Conservation (phyloP, 2,888 invertebrate genomes). For the Cremastinae sp. region DNA sequence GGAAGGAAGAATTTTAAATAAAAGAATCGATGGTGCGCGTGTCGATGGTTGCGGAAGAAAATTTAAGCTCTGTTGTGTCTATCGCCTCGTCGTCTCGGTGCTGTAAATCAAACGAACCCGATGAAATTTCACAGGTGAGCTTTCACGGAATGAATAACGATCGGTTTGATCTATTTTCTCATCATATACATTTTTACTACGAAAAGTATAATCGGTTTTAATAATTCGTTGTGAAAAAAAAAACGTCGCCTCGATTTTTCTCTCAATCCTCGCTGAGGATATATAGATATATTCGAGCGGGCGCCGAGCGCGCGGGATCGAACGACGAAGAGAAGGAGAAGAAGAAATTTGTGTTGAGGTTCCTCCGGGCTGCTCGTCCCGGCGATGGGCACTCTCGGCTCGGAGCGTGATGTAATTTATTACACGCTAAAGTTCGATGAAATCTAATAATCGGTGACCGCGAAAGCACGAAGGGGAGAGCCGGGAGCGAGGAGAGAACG, state of each 20-base stretch:
- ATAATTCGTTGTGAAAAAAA: neutral
- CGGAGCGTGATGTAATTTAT: conserved; percentile 47
- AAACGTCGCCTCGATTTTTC: too few relatives aligned
- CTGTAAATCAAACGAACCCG: conserved; percentile 8
- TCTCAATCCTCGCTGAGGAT: too few relatives aligned
- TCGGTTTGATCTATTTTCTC: neutral
- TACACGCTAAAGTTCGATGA: conserved; percentile 69
- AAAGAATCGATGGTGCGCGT: neutral
- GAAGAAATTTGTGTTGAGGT: conserved; percentile 11
- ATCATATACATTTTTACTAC: neutral
- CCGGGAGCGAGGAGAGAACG: conserved; percentile 35
- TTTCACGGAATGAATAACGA: neutral
- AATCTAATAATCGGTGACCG: conserved; percentile 72
- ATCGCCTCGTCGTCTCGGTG: conserved; percentile 9
- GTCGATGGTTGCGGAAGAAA: neutral
- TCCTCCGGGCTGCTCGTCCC: conserved; percentile 4
- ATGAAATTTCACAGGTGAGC: conserved; percentile 17
- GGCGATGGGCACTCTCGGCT: conserved; percentile 1
- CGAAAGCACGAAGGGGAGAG: conserved; percentile 46
- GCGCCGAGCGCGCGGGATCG: neutral
- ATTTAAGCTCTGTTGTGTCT: conserved; percentile 24
- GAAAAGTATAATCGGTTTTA: too few relatives aligned
- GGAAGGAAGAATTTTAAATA: neutral
- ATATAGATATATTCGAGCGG: too few relatives aligned
- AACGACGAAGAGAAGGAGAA: conserved; percentile 6